Evolutionary conservation across 2,797 vertebrate genomes (phyloP).

Genomic region (Coluber constrictor): DNA sequence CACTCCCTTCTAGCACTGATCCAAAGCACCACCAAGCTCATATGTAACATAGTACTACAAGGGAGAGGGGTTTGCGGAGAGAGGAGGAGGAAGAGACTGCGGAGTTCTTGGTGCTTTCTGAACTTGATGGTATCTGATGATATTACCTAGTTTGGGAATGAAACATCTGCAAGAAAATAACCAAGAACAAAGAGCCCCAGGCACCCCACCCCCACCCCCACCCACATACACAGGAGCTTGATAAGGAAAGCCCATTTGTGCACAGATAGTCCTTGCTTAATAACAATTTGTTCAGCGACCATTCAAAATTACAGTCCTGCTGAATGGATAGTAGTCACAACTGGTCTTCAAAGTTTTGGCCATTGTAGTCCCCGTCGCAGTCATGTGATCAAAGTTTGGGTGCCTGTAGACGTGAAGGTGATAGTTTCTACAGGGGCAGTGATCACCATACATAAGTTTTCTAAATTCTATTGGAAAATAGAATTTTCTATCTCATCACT

Average conservation of each 20-base stretch:
- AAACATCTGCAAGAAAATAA: neutral
- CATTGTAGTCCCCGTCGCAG: no score
- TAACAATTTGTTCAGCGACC: neutral
- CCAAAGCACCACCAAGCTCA: no score
- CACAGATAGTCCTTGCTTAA: neutral
- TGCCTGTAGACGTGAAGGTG: neutral
- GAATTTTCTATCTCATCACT: neutral
- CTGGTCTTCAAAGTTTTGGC: neutral
- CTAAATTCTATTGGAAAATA: neutral
- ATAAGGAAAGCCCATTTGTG: neutral
- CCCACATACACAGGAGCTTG: no score
- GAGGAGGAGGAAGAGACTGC: no score
- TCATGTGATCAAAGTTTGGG: neutral
- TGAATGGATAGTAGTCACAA: neutral
- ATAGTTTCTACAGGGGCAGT: neutral
- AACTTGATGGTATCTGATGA: no score
- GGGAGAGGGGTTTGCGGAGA: no score
- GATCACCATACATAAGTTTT: neutral
- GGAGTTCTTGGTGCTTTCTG: no score
- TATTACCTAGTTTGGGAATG: no score
- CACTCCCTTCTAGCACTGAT: no score
- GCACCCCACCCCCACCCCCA: neutral
- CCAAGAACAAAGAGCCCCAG: no score
- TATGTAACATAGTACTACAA: no score
- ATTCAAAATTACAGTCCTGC: neutral